Evolutionary conservation across 2,888 invertebrate genomes (phyloP), one percentile per base, ranked within the genome.

Genomic region (Luffia ferchaultella): DNA sequence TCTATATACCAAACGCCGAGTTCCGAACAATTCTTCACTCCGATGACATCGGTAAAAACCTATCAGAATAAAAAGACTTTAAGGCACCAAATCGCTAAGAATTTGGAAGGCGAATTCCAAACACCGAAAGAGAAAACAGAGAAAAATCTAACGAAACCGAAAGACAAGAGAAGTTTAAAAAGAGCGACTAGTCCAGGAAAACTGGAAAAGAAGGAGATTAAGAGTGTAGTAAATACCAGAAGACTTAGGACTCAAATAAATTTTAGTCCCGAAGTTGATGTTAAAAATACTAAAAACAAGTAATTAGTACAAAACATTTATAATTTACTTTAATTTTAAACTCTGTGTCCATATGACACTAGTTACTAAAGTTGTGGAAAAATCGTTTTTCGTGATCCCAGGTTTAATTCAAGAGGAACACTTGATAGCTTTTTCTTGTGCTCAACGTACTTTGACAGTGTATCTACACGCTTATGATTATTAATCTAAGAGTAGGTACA

Each of bases 111-210:
- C 0, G 79, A 79, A 15, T 79, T 80, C 20, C 61, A 62, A 0
- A 73, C 75, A 0, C 72, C 48, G 12, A 46, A 46, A 20, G 45
- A 18, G 3, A 18, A 45, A 45, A 18, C 45, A 2, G 45, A n/a
- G 3, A 43, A 17, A 16, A 30, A 30, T 12, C 12, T 12, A 12
- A 30, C 17, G 57, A 54, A 46, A 44, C 19, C 15, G 45, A 60
- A 56, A 30, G 60, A 62, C n/a, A 64, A 63, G 2, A 47, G 52
- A 19, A 46, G 50, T 1, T 43, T 78, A 1, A 65, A 59, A 50
- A 57, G 76, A 2, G 73, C 73, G 0, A 73, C 72, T 0, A 78
- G 77, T 54, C 78, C 79, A 0, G 78, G 76, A 0, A 72, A 73
- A 18, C 54, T 78, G 50, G 58, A 60, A 1, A 58, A 58, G 0